These are phyloP conservation scores for Xestobium rufovillosum DNA, from an alignment of 2,888 invertebrate species.

Conservation along the genomic window DNA sequence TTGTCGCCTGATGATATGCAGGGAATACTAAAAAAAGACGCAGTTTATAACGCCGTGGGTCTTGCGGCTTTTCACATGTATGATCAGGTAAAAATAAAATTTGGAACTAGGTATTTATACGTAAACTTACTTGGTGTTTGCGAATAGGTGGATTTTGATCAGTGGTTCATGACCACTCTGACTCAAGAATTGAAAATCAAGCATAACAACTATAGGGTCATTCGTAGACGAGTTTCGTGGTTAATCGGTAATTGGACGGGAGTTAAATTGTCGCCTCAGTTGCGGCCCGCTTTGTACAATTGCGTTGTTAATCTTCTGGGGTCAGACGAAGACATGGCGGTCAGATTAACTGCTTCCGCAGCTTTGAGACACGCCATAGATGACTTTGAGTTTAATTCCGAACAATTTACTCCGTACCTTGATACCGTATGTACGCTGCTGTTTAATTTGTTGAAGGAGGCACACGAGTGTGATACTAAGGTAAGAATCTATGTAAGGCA, in stretches of 20 bases:
- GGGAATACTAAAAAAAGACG: slow-evolving; percentile 81
- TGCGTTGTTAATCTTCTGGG: slow-evolving; percentile 66
- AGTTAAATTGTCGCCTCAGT: slow-evolving; percentile 72
- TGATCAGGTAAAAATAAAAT: slow-evolving; percentile 59
- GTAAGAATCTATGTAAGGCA: slow-evolving; percentile 42
- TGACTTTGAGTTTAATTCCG: slow-evolving; percentile 85
- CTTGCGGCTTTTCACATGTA: slow-evolving; percentile 83
- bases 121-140: slow-evolving; percentile 24
- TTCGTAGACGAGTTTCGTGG: slow-evolving; percentile 78
- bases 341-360: slow-evolving; percentile 78
- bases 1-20: slow-evolving; percentile 65
- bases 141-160: slow-evolving; percentile 86
- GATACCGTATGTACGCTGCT: slow-evolving; percentile 71
- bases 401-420: slow-evolving; percentile 78
- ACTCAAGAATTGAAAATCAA: slow-evolving; percentile 75
- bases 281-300: slow-evolving; percentile 75
- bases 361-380: slow-evolving; percentile 79
- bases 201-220: slow-evolving; percentile 75
- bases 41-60: slow-evolving; percentile 88
- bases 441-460: slow-evolving; percentile 78
- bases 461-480: slow-evolving; percentile 88
- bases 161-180: slow-evolving; percentile 80
- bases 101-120: slow-evolving; percentile 6
- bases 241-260: slow-evolving; percentile 73
- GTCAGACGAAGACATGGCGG: slow-evolving; percentile 77